phyloP scores from a whole-genome alignment of 2,888 invertebrate genomes.

The Caenorhabditis sp. region DNA sequence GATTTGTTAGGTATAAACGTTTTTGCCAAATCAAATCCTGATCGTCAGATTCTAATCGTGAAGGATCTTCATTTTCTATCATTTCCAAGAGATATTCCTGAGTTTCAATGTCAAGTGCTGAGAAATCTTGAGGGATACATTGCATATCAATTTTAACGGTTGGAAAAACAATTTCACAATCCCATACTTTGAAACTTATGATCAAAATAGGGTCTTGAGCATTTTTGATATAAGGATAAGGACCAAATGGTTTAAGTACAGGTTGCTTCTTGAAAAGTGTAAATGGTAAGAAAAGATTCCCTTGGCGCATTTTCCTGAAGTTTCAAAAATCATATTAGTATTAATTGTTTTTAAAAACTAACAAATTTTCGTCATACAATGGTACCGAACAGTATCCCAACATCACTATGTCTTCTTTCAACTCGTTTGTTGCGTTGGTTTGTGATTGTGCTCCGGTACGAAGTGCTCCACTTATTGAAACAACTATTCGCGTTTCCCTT shows the following conservation, averaged over 20 bases:
- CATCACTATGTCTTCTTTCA: slow-evolving; percentile 37
- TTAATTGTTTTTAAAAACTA: no score
- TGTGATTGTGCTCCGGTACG: slow-evolving; percentile 15
- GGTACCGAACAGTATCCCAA: slow-evolving; percentile 78
- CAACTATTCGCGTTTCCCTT: slow-evolving; percentile 68
- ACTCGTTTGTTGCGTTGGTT: slow-evolving; percentile 6
- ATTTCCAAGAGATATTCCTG: slow-evolving; percentile 83
- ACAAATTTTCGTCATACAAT: slow-evolving; percentile 77
- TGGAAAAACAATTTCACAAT: slow-evolving; percentile 77
- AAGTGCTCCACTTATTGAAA: slow-evolving; percentile 57
- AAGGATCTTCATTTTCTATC: slow-evolving; percentile 81
- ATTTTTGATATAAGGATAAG: slow-evolving; percentile 74
- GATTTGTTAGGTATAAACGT: slow-evolving; percentile 83
- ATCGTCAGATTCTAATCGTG: slow-evolving; percentile 83
- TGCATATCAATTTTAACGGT: slow-evolving; percentile 60
- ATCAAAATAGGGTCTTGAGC: slow-evolving; percentile 75
- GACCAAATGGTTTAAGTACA: slow-evolving; percentile 78
- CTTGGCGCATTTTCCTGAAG: slow-evolving; percentile 71
- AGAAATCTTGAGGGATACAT: slow-evolving; percentile 76
- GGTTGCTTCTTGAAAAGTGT: slow-evolving; percentile 64
- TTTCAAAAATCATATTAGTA: no score
- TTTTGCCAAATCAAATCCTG: slow-evolving; percentile 84
- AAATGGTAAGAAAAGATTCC: slow-evolving; percentile 68
- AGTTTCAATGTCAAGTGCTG: slow-evolving; percentile 82
- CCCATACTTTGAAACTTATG: slow-evolving; percentile 75